phyloP scores from a whole-genome alignment of 2,888 invertebrate genomes.

The Drepana falcataria region DNA sequence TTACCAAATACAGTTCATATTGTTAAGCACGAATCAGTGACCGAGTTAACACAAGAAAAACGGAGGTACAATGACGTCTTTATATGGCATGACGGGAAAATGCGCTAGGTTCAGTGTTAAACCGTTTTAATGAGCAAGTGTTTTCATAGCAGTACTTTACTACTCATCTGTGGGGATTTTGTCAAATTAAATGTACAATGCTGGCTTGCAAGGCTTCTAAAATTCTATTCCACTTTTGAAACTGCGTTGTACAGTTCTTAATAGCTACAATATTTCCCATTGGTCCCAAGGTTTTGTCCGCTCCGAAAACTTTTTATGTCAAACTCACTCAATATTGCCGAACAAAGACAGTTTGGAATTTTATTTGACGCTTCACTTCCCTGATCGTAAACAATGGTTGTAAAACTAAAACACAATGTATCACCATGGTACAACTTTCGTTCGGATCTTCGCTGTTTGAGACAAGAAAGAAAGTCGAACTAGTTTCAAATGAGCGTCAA shows the following conservation, averaged over 20 bases:
- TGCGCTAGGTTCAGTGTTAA: constrained; percentile 18
- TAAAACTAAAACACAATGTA: constrained; percentile 28
- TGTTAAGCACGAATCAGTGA: not conserved
- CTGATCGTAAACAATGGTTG: constrained; percentile 25
- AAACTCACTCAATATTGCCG: constrained; percentile 23
- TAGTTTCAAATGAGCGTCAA: not conserved
- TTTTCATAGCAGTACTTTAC: constrained; percentile 27
- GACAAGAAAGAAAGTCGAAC: constrained; percentile 3
- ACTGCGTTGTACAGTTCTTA: no score
- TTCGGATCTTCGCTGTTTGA: constrained; percentile 9
- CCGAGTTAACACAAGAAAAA: constrained; percentile 1
- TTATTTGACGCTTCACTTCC: constrained; percentile 29
- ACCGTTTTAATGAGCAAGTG: constrained; percentile 35
- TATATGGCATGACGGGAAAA: constrained; percentile 1
- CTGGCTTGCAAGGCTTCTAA: not conserved
- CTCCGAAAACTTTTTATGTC: constrained; percentile 23
- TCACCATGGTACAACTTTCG: constrained; percentile 16
- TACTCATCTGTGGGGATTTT: constrained; percentile 18
- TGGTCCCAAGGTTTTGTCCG: constrained; percentile 6
- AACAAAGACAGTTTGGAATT: constrained; percentile 20
- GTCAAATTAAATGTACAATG: constrained; percentile 5
- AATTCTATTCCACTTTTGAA: no score
- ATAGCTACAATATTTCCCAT: constrained; percentile 10
- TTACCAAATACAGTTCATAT: not conserved
- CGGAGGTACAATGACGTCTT: not conserved